These are phyloP conservation scores for Cairina moschata DNA, from an alignment of 2,113 vertebrate species.

Conservation along the genomic window DNA sequence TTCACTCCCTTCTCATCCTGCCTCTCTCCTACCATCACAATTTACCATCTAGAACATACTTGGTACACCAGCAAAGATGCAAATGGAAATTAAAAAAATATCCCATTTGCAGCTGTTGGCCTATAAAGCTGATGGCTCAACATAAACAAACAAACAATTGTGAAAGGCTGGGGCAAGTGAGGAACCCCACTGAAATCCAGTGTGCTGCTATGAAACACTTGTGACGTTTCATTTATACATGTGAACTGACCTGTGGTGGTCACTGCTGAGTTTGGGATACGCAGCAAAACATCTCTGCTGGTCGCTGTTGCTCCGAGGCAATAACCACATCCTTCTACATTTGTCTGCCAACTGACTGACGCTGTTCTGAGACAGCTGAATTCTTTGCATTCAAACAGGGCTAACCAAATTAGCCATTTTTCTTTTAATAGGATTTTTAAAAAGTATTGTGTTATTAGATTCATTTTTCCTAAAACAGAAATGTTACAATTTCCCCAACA, in stretches of 20 bases:
- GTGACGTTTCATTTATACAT: not conserved
- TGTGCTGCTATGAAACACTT: not conserved
- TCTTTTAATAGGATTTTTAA: not conserved
- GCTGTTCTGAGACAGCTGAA: not conserved
- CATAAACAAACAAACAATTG: not conserved
- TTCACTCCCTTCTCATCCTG: slow-evolving; percentile 1
- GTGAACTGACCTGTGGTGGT: not conserved
- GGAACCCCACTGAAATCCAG: not conserved
- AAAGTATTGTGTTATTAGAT: not conserved
- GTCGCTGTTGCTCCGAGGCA: not conserved
- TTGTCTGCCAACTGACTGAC: not conserved
- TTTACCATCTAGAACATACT: not conserved
- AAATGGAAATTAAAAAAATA: not conserved
- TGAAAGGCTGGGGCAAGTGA: not conserved
- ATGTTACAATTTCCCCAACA: not conserved
- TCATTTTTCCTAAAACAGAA: not conserved
- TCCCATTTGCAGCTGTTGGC: not conserved
- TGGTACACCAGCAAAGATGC: not conserved
- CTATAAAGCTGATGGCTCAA: not conserved
- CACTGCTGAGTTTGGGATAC: not conserved
- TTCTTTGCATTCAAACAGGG: not conserved
- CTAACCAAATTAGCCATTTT: not conserved
- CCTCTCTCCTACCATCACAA: not conserved
- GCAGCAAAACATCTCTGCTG: not conserved
- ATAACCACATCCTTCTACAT: not conserved